Percentiles rank a stretch among this genome's conserved stretches.
phyloP scores from a whole-genome alignment of 2,113 vertebrate species.

The Elgaria multicarinata region DNA sequence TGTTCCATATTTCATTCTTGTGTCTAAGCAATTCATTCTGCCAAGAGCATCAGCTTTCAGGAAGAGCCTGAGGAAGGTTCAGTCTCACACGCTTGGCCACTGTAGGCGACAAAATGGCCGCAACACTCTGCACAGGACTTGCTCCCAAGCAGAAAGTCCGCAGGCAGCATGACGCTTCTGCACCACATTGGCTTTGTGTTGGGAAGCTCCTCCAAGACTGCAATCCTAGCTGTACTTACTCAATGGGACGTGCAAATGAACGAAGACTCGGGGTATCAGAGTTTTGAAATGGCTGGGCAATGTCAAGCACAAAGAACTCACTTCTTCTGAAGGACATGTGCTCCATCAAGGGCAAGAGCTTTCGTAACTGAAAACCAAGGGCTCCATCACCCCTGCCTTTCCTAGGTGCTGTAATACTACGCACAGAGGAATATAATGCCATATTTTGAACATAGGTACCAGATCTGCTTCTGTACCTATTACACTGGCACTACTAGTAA shows the following conservation, averaged over 20 bases:
- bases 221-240: not conserved
- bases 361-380: not conserved
- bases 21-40: not conserved
- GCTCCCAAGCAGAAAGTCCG: not conserved
- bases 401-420: not conserved
- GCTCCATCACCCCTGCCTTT: not conserved
- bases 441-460: not conserved
- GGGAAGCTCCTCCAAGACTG: not conserved
- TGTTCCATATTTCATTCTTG: not conserved
- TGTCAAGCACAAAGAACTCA: not conserved
- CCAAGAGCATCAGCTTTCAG: conserved; percentile 13
- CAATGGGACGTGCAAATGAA: not conserved
- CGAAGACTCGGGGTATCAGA: not conserved
- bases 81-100: not conserved
- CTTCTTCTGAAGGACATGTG: not conserved
- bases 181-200: not conserved
- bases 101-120: not conserved
- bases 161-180: not conserved
- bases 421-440: not conserved
- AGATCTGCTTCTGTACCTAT: not conserved
- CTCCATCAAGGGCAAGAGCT: conserved; percentile 1
- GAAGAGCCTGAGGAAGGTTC: not conserved
- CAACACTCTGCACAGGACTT: not conserved
- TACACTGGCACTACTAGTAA: not conserved
- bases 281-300: not conserved